Base-by-base conservation (phyloP, 2,113 vertebrate genomes). In the Macrotis lagotis region DNA sequence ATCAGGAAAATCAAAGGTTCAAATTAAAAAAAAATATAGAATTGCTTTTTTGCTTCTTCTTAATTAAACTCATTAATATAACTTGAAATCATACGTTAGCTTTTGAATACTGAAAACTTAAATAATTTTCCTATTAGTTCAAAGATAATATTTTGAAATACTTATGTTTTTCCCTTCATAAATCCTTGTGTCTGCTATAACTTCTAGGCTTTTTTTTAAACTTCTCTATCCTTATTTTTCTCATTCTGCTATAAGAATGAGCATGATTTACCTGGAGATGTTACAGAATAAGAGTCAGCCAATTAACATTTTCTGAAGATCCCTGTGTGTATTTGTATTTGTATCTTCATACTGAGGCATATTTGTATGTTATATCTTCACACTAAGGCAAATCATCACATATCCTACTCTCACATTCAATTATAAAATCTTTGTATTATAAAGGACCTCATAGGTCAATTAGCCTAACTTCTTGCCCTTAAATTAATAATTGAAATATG, bases 11-110 rank as follows among this genome's bases (percentile, higher is more conserved):
- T n/a, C 14, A n/a, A 10, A 11, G 59, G 28, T n/a, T 9, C 25
- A 6, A 37, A n/a, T 74, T 90, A n/a, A 28, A 91, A 92, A 89
- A 93, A 91, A 48, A 6, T n/a, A 96, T 14, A 92, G 14, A 48
- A 89, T 89, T 12, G 47, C n/a, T 8, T 55, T 92, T 90, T 47
- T 0, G 11, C 11, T 25, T 91, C 48, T 92, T 89, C 31, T 50
- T 89, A 31, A 90, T 31, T 89, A 8, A 93, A 55, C 0, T 50
- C 0, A 55, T 95, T 48, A 91, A 89, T 90, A 89, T 25, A 94
- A 50, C 51, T 51, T 51, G 92, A 95, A 44, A 53, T 66, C 55
- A 94, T n/a, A 3, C 37, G 22, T n/a, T 74, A 74, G 37, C 14
- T n/a, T 74, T n/a, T n/a, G 37, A 74, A n/a, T 74, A n/a, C 22